These are phyloP conservation scores for Lithophane semibrunnea DNA, from an alignment of 2,888 invertebrate species.

Conservation along the genomic window DNA sequence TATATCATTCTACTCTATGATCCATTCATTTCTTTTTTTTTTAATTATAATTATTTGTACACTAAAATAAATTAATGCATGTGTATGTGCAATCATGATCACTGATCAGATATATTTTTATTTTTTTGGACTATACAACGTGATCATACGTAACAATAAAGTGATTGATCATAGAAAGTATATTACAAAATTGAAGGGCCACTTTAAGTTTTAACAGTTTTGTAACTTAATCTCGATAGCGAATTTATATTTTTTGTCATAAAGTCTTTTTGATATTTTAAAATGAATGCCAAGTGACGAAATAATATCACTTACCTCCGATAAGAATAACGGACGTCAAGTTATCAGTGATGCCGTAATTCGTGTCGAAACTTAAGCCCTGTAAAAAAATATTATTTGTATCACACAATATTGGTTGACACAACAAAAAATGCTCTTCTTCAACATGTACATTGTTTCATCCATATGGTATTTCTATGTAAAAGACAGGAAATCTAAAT, in stretches of 20 bases:
- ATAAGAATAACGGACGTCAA: conserved; percentile 96
- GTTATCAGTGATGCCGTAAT: conserved; percentile 96
- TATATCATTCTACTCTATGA: no score
- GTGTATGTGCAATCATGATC: background rate
- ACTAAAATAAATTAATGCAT: no score
- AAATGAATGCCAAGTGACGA: conserved; percentile 1
- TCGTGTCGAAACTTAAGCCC: conserved; percentile 95
- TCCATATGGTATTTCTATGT: background rate
- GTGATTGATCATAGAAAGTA: background rate
- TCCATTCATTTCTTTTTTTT: no score
- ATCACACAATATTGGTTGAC: background rate
- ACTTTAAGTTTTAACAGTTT: background rate
- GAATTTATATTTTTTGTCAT: background rate
- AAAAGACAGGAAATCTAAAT: background rate
- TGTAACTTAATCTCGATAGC: conserved; percentile 7
- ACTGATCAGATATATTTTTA: no score
- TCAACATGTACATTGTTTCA: background rate
- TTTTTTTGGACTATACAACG: background rate
- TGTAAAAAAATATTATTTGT: conserved; percentile 67
- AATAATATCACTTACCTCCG: conserved; percentile 92
- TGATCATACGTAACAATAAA: background rate
- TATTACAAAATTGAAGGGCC: background rate
- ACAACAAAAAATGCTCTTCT: background rate
- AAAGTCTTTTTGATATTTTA: background rate
- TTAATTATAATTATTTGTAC: no score